Base-by-base conservation (phyloP, 1,140 invertebrate species). In the Drosophila parvula region DNA sequence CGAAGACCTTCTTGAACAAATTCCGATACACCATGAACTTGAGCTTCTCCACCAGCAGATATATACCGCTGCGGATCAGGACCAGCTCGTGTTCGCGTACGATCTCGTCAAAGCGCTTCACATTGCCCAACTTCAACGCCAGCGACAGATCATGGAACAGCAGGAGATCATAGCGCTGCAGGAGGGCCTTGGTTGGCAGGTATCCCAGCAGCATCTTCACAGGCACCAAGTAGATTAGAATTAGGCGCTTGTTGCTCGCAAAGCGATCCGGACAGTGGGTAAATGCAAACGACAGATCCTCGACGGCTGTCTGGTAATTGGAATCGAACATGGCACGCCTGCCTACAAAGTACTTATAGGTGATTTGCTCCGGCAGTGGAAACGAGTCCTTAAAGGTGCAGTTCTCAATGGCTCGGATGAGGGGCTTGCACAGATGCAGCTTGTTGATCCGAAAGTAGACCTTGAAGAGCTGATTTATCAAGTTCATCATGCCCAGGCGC, bases 391-490 rank as follows among this genome's bases (percentile, higher is more conserved):
- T 98, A 48, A 97, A 96, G 2, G 95, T 94, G 14, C 96, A 96
- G 30, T 97, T 97, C 77, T 99, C 98, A 78, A 99, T 99, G 4
- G 98, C 98, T 82, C 98, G 94, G 74, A 99, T 99, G 12, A 99
- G 93, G 0, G 98, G 98, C 93, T 98, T 99, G 92, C 98, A 99
- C 34, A 99, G 93, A 94, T 99, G 98, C 5, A 99, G 92, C 92
- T 99, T 99, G 91, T 99, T 99, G 40, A 99, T 99, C 75, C 96
- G 95, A 91, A 99, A 99, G 92, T 99, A 99, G 5, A 99, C 97
- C 94, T 99, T 99, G 62, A 99, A 97, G 11, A 99, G 93, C 92
- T 99, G 98, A 93, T 99, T 99, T 0, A 99, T 97, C 43, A 99
- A 93, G 79, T 96, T 96, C 79, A 99, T 93, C 97, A 99, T 99